Evolutionary conservation across 2,113 vertebrate species (phyloP).

Genomic region (Chaetura pelagica): DNA sequence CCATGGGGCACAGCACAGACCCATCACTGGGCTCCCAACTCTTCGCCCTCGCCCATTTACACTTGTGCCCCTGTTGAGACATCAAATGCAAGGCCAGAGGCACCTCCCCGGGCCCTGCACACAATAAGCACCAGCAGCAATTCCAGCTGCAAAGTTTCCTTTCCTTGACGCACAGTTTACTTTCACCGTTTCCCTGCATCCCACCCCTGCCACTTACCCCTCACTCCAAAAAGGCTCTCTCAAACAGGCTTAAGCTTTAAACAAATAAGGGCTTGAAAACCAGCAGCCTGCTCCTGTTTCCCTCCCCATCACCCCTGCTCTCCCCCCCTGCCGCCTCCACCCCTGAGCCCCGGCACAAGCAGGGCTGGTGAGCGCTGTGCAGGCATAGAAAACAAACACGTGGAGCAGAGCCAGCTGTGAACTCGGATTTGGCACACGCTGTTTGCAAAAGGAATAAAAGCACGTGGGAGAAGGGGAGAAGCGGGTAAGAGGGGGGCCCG

Average conservation of each 20-base stretch:
- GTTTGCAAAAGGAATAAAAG: constrained; percentile 53
- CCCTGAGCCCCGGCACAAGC: constrained; percentile 30
- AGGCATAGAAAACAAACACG: constrained; percentile 74
- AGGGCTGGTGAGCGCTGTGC: constrained; percentile 31
- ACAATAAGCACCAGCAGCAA: background rate
- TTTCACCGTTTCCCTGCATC: constrained; percentile 39
- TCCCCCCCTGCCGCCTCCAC: background rate
- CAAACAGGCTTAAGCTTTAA: constrained; percentile 75
- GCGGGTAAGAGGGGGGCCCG: background rate
- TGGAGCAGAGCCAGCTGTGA: constrained; percentile 68
- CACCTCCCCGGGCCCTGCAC: background rate
- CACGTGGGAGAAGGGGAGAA: background rate
- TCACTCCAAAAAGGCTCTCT: constrained; percentile 72
- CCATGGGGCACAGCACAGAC: rapidly evolving
- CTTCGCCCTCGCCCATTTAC: background rate
- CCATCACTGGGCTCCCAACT: rapidly evolving
- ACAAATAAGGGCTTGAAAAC: constrained; percentile 77
- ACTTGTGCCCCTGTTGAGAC: rapidly evolving
- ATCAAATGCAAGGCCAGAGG: rapidly evolving
- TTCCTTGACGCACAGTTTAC: constrained; percentile 63
- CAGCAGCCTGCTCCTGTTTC: constrained; percentile 53
- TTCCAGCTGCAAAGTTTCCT: constrained; percentile 64
- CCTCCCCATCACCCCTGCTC: constrained; percentile 20
- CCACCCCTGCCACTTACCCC: constrained; percentile 65
- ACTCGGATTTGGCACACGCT: constrained; percentile 47